These are phyloP conservation scores for Aptenodytes forsteri DNA, from an alignment of 2,113 vertebrate genomes.

Conservation along the genomic window DNA sequence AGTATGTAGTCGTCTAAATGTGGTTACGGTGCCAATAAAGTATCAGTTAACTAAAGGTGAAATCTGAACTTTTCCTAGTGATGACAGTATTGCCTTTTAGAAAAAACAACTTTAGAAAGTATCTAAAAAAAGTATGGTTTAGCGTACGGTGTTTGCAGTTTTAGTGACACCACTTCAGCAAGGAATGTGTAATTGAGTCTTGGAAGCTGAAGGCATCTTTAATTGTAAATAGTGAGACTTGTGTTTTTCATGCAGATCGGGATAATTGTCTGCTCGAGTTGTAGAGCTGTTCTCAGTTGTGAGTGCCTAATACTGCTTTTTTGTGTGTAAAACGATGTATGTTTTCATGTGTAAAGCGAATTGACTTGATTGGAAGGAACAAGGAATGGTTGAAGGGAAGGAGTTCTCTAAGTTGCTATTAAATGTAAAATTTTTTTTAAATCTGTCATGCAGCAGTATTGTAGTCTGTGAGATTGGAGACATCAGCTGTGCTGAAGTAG, in stretches of 20 bases:
- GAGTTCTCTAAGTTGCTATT: background rate
- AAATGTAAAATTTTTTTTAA: background rate
- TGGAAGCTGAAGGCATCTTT: background rate
- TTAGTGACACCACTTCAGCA: background rate
- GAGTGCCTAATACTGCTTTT: background rate
- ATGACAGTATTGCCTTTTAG: background rate
- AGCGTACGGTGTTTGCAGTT: background rate
- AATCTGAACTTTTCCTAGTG: background rate
- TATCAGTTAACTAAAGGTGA: background rate
- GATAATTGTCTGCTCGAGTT: background rate
- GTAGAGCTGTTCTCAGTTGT: background rate
- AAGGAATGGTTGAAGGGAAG: background rate
- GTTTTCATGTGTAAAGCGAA: background rate
- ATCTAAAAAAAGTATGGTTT: background rate
- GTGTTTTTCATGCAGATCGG: background rate
- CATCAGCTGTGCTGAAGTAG: background rate
- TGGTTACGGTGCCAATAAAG: background rate
- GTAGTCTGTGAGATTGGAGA: background rate
- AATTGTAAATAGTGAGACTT: background rate
- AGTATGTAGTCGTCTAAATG: rapidly evolving
- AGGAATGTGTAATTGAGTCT: background rate
- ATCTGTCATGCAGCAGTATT: rapidly evolving
- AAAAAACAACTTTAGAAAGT: background rate
- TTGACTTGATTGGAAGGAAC: rapidly evolving
- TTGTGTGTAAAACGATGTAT: rapidly evolving